phyloP scores from a whole-genome alignment of 1,140 invertebrate genomes.

The Halyomorpha halys region DNA sequence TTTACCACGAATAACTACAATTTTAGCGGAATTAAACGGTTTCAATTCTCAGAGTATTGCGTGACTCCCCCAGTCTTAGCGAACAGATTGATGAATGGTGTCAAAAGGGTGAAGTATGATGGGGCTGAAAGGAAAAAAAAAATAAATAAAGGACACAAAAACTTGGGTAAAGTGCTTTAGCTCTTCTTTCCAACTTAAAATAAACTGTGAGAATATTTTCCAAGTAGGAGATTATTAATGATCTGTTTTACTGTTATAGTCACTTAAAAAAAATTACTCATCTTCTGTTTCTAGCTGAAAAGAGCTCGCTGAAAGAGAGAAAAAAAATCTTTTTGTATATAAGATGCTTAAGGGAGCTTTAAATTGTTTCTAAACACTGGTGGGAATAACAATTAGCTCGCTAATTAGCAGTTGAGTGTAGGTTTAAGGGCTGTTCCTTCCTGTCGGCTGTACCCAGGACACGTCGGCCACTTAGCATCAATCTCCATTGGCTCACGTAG shows the following conservation, averaged over 20 bases:
- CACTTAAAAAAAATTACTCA: too few species aligned
- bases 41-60: not conserved
- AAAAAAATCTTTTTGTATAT: conserved; percentile 1
- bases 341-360: not conserved
- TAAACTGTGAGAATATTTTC: too few species aligned
- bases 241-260: not conserved
- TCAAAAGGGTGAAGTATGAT: too few species aligned
- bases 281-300: not conserved
- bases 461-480: conserved; percentile 1
- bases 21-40: too few species aligned
- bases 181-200: too few species aligned
- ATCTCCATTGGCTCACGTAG: too few species aligned
- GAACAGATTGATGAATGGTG: conserved; percentile 9
- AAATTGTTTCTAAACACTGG: conserved; percentile 8
- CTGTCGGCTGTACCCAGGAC: not conserved
- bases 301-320: not conserved
- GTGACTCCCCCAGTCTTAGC: not conserved
- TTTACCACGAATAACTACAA: too few species aligned
- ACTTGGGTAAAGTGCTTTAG: too few species aligned
- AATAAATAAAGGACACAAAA: too few species aligned
- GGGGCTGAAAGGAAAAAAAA: too few species aligned
- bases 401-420: not conserved
- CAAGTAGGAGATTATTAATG: conserved; percentile 5
- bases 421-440: conserved; percentile 7
- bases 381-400: conserved; percentile 11